Conservation (phyloP, 2,797 vertebrate species). For the Coccyzus lansbergi region DNA sequence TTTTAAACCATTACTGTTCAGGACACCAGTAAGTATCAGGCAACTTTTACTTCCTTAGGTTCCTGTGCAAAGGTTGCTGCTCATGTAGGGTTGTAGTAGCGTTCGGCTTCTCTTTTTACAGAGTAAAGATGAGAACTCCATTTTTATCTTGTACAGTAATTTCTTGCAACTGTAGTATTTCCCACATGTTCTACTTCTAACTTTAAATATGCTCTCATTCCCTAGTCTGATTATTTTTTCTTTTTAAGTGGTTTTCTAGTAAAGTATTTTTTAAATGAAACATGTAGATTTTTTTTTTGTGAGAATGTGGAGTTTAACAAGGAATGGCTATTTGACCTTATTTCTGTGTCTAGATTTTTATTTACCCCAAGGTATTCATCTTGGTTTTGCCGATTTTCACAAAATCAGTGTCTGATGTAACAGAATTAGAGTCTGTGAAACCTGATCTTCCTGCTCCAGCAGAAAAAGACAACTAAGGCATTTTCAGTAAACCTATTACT, state of each 20-base stretch:
- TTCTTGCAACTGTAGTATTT: not conserved
- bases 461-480: not conserved
- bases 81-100: slow-evolving; percentile 63
- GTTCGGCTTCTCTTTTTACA: not conserved
- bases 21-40: not conserved
- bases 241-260: not conserved
- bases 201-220: not conserved
- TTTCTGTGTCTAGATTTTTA: not conserved
- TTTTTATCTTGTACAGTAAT: not conserved
- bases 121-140: not conserved
- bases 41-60: slow-evolving; percentile 64
- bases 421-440: not conserved
- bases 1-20: not conserved
- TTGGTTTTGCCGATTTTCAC: not conserved
- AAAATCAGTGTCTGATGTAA: not conserved
- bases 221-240: not conserved
- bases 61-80: slow-evolving; percentile 64
- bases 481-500: not conserved
- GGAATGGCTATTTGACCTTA: not conserved
- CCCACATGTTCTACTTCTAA: not conserved
- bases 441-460: not conserved
- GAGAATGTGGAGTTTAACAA: not conserved
- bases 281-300: not conserved
- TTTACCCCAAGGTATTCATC: not conserved
- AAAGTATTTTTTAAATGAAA: not conserved